A percentile compares a stretch with the other conserved stretches of the same genome.
Evolutionary conservation across 1,140 invertebrate genomes (phyloP).

Genomic region (Vanessa tameamea): DNA sequence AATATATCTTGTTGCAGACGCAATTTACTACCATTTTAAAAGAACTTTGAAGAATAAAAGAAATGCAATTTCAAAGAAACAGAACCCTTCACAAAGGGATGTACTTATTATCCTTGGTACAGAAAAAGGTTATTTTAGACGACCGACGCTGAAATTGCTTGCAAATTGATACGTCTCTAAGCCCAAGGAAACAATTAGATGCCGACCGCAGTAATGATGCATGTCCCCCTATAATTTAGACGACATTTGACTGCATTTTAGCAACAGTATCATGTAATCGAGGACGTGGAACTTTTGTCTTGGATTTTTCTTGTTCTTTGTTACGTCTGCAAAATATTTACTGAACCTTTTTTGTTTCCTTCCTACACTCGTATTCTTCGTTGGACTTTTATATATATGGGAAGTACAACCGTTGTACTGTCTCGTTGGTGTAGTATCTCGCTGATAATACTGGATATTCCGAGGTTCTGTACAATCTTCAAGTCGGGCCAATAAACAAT

Average conservation of each 20-base stretch:
- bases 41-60: slow-evolving; percentile 15
- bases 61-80: slow-evolving; percentile 27
- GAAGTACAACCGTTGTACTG: too few species aligned
- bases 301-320: background rate
- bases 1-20: background rate
- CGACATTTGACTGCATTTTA: slow-evolving; percentile 20
- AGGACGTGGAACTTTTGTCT: background rate
- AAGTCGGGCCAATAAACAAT: too few species aligned
- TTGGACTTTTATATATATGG: too few species aligned
- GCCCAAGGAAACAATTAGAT: slow-evolving; percentile 36
- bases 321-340: too few species aligned
- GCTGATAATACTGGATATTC: too few species aligned
- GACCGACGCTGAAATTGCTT: slow-evolving; percentile 30
- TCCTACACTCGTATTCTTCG: too few species aligned
- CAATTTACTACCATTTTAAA: background rate
- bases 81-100: slow-evolving; percentile 31
- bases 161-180: slow-evolving; percentile 34
- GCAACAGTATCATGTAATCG: slow-evolving; percentile 6
- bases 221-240: slow-evolving; percentile 24
- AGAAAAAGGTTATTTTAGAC: slow-evolving; percentile 25
- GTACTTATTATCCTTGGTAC: slow-evolving; percentile 26
- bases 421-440: too few species aligned
- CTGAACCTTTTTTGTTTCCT: too few species aligned
- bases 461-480: too few species aligned
- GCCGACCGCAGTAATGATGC: slow-evolving; percentile 26